These are phyloP conservation scores for Latrodectus geometricus DNA, from an alignment of 1,140 invertebrate species.

Conservation along the genomic window DNA sequence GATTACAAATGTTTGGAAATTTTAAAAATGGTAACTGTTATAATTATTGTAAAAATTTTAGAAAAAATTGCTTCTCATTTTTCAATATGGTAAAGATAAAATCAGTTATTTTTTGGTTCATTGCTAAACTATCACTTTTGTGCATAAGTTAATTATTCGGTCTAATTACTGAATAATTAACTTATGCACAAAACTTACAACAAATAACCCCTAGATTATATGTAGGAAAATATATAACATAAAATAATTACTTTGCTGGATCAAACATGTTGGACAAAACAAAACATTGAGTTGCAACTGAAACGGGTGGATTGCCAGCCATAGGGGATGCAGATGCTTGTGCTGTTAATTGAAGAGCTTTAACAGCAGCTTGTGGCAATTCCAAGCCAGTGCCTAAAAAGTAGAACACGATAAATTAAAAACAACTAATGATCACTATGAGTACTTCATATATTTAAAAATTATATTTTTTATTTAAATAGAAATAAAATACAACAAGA, in stretches of 20 bases:
- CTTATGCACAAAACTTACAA: no score
- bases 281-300: constrained; percentile 99
- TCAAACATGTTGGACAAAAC: constrained; percentile 99
- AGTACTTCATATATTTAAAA: not conserved
- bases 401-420: constrained; percentile 85
- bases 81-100: no score
- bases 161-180: no score
- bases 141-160: no score
- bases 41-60: no score
- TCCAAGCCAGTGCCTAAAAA: constrained; percentile 74
- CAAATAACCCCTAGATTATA: no score
- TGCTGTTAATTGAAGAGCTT: constrained; percentile 67
- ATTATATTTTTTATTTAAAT: not conserved
- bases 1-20: no score
- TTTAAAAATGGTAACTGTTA: no score
- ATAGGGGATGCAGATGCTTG: constrained; percentile 34
- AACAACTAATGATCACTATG: constrained; percentile 66
- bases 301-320: constrained; percentile 74
- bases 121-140: no score
- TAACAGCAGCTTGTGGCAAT: constrained; percentile 70
- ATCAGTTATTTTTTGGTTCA: no score
- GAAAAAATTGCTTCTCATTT: no score
- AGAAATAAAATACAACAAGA: not conserved
- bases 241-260: constrained; percentile 74
- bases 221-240: not conserved